These are phyloP conservation scores for Vulpes lagopus DNA, from an alignment of 2,113 vertebrate species.

Conservation along the genomic window DNA sequence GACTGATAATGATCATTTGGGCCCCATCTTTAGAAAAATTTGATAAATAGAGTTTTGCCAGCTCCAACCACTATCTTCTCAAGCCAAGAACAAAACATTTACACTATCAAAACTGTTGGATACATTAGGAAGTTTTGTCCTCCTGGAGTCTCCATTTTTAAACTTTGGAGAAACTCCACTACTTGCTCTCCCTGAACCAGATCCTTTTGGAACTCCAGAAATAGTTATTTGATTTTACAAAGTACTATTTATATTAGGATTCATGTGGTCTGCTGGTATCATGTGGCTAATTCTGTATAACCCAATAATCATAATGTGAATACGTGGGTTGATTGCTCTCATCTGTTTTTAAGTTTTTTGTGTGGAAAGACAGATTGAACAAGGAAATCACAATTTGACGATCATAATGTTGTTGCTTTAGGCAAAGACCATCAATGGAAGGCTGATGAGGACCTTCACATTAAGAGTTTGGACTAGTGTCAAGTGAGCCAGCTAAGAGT, in stretches of 20 bases:
- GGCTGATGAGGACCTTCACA: neutral
- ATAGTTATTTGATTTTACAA: constrained; percentile 41
- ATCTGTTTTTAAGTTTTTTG: neutral
- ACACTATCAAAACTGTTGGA: neutral
- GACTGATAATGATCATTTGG: neutral
- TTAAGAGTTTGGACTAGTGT: neutral
- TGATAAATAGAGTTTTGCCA: neutral
- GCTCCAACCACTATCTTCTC: neutral
- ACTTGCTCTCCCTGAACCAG: neutral
- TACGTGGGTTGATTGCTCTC: neutral
- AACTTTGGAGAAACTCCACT: neutral
- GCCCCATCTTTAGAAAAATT: neutral
- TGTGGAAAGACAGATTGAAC: neutral
- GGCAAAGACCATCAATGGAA: neutral
- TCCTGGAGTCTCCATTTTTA: neutral
- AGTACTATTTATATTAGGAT: neutral
- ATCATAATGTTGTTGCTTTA: neutral
- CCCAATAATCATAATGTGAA: neutral
- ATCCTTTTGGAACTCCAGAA: neutral
- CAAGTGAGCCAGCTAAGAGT: neutral
- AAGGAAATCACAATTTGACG: neutral
- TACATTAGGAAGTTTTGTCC: neutral
- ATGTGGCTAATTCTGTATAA: neutral
- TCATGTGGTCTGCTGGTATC: neutral
- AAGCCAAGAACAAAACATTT: neutral